phyloP scores from a whole-genome alignment of 2,888 invertebrate genomes.

The Lithophane socia region DNA sequence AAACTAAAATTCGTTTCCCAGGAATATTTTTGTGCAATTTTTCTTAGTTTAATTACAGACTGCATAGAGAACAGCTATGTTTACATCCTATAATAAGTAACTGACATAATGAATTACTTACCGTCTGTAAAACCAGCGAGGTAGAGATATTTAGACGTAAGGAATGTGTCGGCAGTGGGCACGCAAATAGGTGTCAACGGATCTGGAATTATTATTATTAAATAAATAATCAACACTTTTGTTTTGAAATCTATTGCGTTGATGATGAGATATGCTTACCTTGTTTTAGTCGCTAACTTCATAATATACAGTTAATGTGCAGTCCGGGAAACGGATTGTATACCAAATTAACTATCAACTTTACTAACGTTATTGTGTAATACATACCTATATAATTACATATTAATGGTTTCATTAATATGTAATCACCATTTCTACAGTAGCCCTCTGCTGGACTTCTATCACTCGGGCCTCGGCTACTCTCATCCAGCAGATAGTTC shows the following conservation, averaged over 20 bases:
- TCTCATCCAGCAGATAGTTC: background rate
- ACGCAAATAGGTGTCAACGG: constrained; percentile 76
- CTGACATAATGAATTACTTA: constrained; percentile 53
- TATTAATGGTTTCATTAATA: no score
- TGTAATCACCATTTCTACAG: background rate
- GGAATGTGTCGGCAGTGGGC: constrained; percentile 65
- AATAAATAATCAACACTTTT: background rate
- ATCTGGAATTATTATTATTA: constrained; percentile 40
- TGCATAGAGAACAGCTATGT: no score
- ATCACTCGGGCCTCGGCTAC: background rate
- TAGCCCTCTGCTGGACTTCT: background rate
- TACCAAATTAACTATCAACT: no score
- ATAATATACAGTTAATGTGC: no score
- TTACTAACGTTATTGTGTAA: no score
- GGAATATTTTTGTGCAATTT: no score
- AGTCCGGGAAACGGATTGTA: no score
- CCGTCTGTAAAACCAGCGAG: constrained; percentile 78
- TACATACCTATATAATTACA: no score
- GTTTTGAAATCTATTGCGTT: background rate
- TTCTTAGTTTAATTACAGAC: no score
- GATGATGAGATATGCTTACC: no score
- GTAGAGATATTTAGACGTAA: constrained; percentile 72
- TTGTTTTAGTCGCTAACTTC: no score
- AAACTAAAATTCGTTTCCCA: no score
- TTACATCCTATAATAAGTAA: background rate